Conservation (phyloP, 1,140 invertebrate species). For the Trichomalopsis sarcophagae region DNA sequence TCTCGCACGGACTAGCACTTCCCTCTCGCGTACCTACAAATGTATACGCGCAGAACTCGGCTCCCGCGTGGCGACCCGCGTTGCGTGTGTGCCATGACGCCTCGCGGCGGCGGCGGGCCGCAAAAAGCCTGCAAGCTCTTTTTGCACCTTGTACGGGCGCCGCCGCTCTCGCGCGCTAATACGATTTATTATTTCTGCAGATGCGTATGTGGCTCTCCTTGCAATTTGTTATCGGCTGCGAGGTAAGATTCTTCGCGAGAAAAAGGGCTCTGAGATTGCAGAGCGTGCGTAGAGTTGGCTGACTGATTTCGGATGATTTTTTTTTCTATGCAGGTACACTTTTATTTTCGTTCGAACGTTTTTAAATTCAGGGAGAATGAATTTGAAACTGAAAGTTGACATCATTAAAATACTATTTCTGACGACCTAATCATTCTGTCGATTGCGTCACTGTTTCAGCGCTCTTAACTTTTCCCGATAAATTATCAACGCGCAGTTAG, state of each 20-base stretch:
- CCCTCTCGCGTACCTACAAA: not conserved
- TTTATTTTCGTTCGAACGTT: too few relatives aligned
- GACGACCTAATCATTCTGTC: too few relatives aligned
- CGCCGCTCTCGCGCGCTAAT: constrained; percentile 26
- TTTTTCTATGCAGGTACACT: not conserved
- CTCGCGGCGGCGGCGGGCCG: constrained; percentile 19
- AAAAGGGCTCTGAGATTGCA: too few relatives aligned
- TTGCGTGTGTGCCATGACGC: constrained; percentile 16
- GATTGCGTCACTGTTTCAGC: too few relatives aligned
- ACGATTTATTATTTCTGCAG: constrained; percentile 39
- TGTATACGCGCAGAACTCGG: not conserved
- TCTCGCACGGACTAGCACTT: constrained; percentile 34
- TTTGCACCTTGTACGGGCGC: constrained; percentile 25
- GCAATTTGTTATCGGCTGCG: not conserved
- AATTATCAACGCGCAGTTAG: too few relatives aligned
- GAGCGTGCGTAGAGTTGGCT: too few relatives aligned
- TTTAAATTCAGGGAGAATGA: too few relatives aligned
- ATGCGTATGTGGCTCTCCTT: not conserved
- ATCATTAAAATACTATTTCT: too few relatives aligned
- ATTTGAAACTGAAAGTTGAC: too few relatives aligned
- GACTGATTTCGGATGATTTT: not conserved
- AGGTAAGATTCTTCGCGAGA: not conserved
- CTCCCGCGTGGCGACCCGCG: constrained; percentile 35
- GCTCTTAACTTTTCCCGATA: too few relatives aligned
- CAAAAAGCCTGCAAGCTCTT: constrained; percentile 38